These are phyloP conservation scores for Heliornis fulica DNA, from an alignment of 2,113 vertebrate species.

Conservation along the genomic window DNA sequence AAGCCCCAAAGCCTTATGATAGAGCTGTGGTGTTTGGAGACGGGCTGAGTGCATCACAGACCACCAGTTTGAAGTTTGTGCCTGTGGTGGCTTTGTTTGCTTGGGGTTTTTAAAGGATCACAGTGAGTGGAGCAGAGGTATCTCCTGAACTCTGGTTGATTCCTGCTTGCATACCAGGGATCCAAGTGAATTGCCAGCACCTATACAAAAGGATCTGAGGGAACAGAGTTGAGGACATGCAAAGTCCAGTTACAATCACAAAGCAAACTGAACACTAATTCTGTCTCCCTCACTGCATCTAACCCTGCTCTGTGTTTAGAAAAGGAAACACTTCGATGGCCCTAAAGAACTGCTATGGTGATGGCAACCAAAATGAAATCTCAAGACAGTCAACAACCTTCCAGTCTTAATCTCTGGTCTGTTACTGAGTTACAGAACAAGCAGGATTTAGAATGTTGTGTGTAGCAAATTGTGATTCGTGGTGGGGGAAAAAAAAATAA, in stretches of 20 bases:
- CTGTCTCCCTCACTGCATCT: not conserved
- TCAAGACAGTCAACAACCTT: not conserved
- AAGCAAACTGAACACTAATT: not conserved
- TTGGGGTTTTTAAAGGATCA: not conserved
- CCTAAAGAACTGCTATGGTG: not conserved
- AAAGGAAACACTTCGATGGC: not conserved
- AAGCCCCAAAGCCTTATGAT: not conserved
- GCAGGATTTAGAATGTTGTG: not conserved
- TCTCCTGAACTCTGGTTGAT: not conserved
- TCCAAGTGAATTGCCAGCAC: not conserved
- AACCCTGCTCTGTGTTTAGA: not conserved
- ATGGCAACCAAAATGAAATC: not conserved
- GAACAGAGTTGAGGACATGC: not conserved
- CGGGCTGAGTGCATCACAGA: not conserved
- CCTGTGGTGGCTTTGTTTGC: not conserved
- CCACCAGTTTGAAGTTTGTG: not conserved
- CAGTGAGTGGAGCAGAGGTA: not conserved
- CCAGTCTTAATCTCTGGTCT: not conserved
- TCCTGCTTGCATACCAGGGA: not conserved
- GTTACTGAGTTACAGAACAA: not conserved
- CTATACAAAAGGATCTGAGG: not conserved
- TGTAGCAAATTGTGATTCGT: not conserved
- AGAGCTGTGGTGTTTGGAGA: not conserved
- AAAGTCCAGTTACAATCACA: not conserved
- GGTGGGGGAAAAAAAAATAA: not conserved